Base-by-base conservation (phyloP, 2,113 vertebrate genomes). In the Pollachius pollachius region DNA sequence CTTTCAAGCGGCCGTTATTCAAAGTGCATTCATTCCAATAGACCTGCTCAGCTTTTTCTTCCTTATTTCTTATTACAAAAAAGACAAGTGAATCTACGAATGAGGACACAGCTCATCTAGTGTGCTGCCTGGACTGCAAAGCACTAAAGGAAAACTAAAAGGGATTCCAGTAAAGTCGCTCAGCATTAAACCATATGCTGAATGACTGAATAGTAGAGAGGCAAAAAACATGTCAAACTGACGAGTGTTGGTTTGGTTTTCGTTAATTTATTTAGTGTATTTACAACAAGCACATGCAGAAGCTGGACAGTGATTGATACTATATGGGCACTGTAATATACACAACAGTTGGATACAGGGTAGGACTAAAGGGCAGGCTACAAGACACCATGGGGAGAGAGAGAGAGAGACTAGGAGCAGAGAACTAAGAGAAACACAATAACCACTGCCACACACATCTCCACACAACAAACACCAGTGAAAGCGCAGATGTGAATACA, bases 211-310 rank as follows among this genome's bases (percentile, higher is more conserved):
- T 48, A 48, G 41, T 48, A 48, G 11, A 48, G 8, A 48, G 2
- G 41, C 41, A 9, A 48, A 58, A 72, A 5, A 77, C 0, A 48
- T 81, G 12, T 71, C 56, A 52, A 52, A 68, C 23, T 60, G 25
- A 48, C 37, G 74, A 60, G 56, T 13, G 60, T 7, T 48, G 6
- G 41, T 76, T 80, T 76, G 77, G 75, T 86, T 86, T 73, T 80
- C 73, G 79, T 82, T 72, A 65, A 71, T 92, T 93, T 93, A 92
- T 93, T 93, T 84, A 68, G 84, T 92, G 89, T 92, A 92, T 92
- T 89, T 93, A 93, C 91, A 93, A 92, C 91, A 91, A 90, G 89
- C 91, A 90, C 92, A 93, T 93, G 92, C 92, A 92, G 89, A 86
- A 87, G 76, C 74, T 82, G 75, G 81, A 87, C 85, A 80, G 75